phyloP scores from a whole-genome alignment of 1,140 invertebrate genomes.

The Holotrichia oblita region DNA sequence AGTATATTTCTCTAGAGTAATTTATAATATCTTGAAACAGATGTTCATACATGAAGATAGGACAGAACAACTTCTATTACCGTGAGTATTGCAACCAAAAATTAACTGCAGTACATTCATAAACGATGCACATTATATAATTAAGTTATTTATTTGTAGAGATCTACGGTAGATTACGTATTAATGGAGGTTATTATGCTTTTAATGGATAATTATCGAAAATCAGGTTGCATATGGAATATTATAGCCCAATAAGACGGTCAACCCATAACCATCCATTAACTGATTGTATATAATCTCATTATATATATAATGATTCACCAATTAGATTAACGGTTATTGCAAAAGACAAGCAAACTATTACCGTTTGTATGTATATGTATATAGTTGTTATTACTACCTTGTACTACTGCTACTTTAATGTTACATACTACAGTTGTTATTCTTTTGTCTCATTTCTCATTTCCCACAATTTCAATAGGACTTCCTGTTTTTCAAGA shows the following conservation, averaged over 20 bases:
- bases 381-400: not conserved
- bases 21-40: no score
- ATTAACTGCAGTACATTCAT: no score
- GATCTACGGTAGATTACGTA: no score
- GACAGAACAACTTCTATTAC: no score
- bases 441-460: not conserved
- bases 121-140: no score
- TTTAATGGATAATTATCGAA: not conserved
- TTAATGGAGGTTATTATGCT: no score
- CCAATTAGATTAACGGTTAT: conserved; percentile 12
- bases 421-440: not conserved
- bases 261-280: conserved; percentile 1
- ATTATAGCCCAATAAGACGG: not conserved
- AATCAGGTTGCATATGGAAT: not conserved
- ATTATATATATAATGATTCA: not conserved
- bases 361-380: not conserved
- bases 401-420: not conserved
- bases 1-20: no score
- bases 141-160: no score
- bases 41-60: no score
- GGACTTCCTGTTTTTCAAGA: not conserved
- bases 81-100: no score
- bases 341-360: not conserved
- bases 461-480: conserved; percentile 1
- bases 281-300: not conserved